Evolutionary conservation across 2,797 vertebrate species (phyloP), one percentile per base, ranked within the genome.

Genomic region (Gorsachius magnificus): DNA sequence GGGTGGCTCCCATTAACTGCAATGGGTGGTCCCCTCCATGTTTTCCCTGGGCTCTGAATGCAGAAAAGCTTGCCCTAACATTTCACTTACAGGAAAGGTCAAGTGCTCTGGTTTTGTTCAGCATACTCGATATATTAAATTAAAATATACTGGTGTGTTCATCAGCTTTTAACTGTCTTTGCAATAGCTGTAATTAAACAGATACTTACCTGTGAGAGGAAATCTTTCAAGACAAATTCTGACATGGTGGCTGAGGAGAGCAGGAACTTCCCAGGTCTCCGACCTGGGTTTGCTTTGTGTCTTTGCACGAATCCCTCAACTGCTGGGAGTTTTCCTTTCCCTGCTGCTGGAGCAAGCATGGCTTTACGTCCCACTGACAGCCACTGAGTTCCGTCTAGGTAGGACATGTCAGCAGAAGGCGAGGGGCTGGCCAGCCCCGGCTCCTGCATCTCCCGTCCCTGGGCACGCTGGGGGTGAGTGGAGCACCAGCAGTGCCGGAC

Each of bases 131-230:
- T 93, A 94, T 93, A 93, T 97, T 96, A 84, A 93, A 95, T 96
- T 96, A 94, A 96, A 96, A 96, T 66, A 93, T 45, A 91, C 83
- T 90, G 92, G 71, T 36, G 9, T 95, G 93, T 87, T 96, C 93
- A 91, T 93, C 95, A 97, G 87, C 86, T 96, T 94, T 96, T 94
- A 94, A 91, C 20, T 45, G 87, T 81, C 94, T 95, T 95, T 94
- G 89, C 89, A 88, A 93, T 95, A 92, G 76, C 22, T 70, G 92
- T 95, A 95, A 97, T 97, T 97, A 97, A 96, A 94, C 60, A 94
- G 91, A 93, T 54, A 25, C 54, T 77, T 93, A 66, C 72, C 51
- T 48, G 18, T 70, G 88, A 97, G 76, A 83, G 72, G 75, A 96
- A 94, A 87, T 81, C 65, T 71, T 90, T 96, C 80, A 66, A 83